Percentiles rank a stretch among this genome's conserved stretches.
These are phyloP conservation scores for Premnoplex brunnescens DNA, from an alignment of 2,797 vertebrate genomes.

Conservation along the genomic window DNA sequence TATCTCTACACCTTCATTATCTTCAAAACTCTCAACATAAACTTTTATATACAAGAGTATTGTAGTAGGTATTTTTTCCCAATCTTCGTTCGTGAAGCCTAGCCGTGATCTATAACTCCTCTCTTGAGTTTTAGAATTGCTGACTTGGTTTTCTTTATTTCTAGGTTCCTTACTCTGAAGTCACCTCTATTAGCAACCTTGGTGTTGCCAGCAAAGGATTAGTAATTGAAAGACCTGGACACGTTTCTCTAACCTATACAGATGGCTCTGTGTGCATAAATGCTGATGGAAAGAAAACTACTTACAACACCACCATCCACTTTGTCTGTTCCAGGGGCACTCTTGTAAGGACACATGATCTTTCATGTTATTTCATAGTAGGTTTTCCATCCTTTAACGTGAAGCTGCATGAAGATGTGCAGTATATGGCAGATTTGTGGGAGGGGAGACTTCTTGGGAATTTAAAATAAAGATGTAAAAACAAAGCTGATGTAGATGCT, in stretches of 20 bases:
- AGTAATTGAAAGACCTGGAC: slow-evolving; percentile 78
- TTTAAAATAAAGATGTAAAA: not conserved
- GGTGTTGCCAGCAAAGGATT: slow-evolving; percentile 85
- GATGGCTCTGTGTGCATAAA: slow-evolving; percentile 83
- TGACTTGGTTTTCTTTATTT: not conserved
- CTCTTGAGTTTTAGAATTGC: not conserved
- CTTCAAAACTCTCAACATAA: not conserved
- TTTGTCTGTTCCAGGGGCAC: slow-evolving; percentile 83
- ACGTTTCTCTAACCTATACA: slow-evolving; percentile 86
- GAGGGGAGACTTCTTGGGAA: not conserved
- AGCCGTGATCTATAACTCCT: not conserved
- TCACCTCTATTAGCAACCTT: slow-evolving; percentile 87
- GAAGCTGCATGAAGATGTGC: not conserved
- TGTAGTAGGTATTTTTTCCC: not conserved
- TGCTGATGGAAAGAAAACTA: slow-evolving; percentile 71
- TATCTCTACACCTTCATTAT: not conserved
- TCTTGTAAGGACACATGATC: slow-evolving; percentile 76
- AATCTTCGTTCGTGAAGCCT: no score
- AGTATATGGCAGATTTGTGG: not conserved
- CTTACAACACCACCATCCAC: slow-evolving; percentile 86
- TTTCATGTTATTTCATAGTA: not conserved
- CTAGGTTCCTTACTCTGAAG: slow-evolving; percentile 79
- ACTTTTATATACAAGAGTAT: not conserved
- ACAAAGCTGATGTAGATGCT: not conserved
- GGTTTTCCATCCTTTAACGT: not conserved